Evolutionary conservation across 1,140 invertebrate genomes (phyloP).

Genomic region (Frieseomelitta varia): DNA sequence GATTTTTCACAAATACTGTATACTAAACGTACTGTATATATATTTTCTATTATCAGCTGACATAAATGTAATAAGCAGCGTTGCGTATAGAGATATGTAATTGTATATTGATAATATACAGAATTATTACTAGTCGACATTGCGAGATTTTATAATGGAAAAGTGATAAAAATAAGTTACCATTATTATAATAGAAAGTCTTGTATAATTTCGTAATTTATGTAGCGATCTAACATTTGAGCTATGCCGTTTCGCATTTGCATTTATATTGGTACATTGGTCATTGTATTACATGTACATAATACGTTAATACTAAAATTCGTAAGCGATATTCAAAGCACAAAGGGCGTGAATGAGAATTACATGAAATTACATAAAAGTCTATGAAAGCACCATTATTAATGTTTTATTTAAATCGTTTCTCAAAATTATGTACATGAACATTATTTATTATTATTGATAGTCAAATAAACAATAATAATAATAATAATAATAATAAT

Average conservation of each 20-base stretch:
- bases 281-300: conserved; percentile 25
- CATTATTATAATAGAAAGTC: not conserved
- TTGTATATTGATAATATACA: conserved; percentile 35
- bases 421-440: conserved; percentile 75
- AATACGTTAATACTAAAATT: conserved; percentile 32
- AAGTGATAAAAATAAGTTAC: conserved; percentile 34
- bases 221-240: not conserved
- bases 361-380: conserved; percentile 50
- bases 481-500: conserved; percentile 67
- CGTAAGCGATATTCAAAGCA: conserved; percentile 19
- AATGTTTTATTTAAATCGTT: conserved; percentile 77
- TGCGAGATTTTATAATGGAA: conserved; percentile 25
- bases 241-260: conserved; percentile 19
- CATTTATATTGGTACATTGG: conserved; percentile 2
- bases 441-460: conserved; percentile 72
- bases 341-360: conserved; percentile 40
- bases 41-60: conserved; percentile 44
- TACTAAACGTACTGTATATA: conserved; percentile 46
- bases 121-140: conserved; percentile 19
- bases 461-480: conserved; percentile 76
- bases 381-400: conserved; percentile 77
- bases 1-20: conserved; percentile 34
- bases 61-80: conserved; percentile 11
- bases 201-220: conserved; percentile 22
- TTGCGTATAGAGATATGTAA: conserved; percentile 23